Evolutionary conservation across 64 coral and sea anemone genomes (phyloP).

Genomic region (Montipora cactus): DNA sequence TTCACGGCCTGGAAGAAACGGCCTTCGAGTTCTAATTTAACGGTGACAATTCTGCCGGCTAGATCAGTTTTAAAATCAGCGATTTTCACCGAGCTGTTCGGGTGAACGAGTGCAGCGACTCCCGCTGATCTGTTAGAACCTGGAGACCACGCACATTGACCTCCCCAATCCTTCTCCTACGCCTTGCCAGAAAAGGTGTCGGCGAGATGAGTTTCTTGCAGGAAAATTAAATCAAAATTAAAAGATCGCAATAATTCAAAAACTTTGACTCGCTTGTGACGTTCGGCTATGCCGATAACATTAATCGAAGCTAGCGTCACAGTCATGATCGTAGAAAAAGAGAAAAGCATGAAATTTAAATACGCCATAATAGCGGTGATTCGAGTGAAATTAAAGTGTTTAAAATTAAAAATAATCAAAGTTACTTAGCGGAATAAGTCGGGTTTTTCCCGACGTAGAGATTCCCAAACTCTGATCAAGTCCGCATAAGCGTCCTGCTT

Average conservation of each 20-base stretch:
- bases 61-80: background rate
- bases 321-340: too few relatives aligned
- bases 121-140: background rate
- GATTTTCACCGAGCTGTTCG: background rate
- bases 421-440: too few relatives aligned
- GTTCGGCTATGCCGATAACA: background rate
- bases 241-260: too few relatives aligned
- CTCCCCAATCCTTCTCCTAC: constrained; percentile 8
- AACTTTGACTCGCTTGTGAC: too few relatives aligned
- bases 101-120: background rate
- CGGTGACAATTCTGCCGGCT: background rate
- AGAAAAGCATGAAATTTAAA: too few relatives aligned
- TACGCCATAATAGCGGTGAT: too few relatives aligned
- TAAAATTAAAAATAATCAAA: too few relatives aligned
- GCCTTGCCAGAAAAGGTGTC: background rate
- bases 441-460: too few relatives aligned
- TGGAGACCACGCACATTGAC: background rate
- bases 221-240: background rate
- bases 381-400: too few relatives aligned
- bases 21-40: background rate
- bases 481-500: too few relatives aligned
- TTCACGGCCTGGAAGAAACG: background rate
- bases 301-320: background rate
- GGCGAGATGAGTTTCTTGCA: constrained; percentile 3
- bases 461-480: too few relatives aligned